Conservation (phyloP, 2,888 invertebrate species). For the Catocala sponsa region DNA sequence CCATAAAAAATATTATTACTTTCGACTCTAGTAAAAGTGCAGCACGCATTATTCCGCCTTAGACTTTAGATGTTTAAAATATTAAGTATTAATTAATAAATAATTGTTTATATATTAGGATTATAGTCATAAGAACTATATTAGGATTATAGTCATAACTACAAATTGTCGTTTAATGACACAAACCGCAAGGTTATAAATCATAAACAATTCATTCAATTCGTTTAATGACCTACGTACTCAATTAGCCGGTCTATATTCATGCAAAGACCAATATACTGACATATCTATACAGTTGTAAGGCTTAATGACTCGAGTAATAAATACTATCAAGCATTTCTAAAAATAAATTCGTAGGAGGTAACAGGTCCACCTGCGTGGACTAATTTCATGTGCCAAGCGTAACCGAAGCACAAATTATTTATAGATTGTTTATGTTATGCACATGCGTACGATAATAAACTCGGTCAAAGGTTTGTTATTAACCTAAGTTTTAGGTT, state of each 20-base stretch:
- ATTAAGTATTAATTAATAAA: no score
- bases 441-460: constrained; percentile 45
- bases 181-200: no score
- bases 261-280: background rate
- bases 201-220: no score
- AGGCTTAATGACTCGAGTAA: background rate
- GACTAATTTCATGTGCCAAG: constrained; percentile 62
- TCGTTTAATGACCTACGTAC: no score
- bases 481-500: background rate
- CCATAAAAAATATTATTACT: no score
- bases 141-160: no score
- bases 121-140: no score
- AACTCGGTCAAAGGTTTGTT: constrained; percentile 21
- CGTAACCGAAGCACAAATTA: constrained; percentile 31
- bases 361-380: constrained; percentile 55
- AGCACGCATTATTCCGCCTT: no score
- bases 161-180: no score
- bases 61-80: no score
- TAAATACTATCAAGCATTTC: constrained; percentile 29
- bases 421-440: constrained; percentile 40
- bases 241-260: background rate
- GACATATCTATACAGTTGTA: background rate
- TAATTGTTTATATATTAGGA: no score
- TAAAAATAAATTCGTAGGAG: constrained; percentile 48
- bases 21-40: no score